Percentiles rank a stretch among this genome's conserved stretches.
These are phyloP conservation scores for Physocephala rufipes DNA, from an alignment of 2,888 invertebrate species.

Conservation along the genomic window DNA sequence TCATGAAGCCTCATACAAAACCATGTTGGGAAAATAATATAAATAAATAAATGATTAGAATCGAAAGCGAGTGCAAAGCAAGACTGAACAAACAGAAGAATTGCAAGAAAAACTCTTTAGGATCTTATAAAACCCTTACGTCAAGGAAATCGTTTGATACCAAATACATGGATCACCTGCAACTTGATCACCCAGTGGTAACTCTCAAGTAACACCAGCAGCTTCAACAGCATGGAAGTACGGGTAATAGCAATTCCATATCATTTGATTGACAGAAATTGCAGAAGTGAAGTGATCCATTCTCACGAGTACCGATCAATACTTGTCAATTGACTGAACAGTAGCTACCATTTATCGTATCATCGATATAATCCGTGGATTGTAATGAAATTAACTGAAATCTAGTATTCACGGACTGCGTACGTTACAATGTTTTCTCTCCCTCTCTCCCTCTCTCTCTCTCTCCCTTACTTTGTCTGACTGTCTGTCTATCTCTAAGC, in stretches of 20 bases:
- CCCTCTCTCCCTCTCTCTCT: not conserved
- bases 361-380: slow-evolving; percentile 6
- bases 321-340: slow-evolving; percentile 12
- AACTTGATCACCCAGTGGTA: too few species aligned
- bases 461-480: not conserved
- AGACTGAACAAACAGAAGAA: slow-evolving; percentile 14
- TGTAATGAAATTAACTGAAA: slow-evolving; percentile 3
- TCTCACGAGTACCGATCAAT: slow-evolving; percentile 32
- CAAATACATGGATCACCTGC: too few species aligned
- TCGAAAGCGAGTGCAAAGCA: not conserved
- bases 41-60: slow-evolving; percentile 33
- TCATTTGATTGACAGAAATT: slow-evolving; percentile 19
- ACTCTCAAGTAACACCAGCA: not conserved
- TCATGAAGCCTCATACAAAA: too few species aligned
- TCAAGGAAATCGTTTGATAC: too few species aligned
- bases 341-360: not conserved
- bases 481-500: too few species aligned
- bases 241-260: too few species aligned
- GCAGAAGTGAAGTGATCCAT: slow-evolving; percentile 26
- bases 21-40: too few species aligned
- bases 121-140: not conserved
- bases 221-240: not conserved
- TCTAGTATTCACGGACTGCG: not conserved
- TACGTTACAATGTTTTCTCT: slow-evolving; percentile 6
- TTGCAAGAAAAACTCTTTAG: not conserved